Evolutionary conservation across 2,888 invertebrate species (phyloP).

Genomic region (Habrosyne pyritoides): DNA sequence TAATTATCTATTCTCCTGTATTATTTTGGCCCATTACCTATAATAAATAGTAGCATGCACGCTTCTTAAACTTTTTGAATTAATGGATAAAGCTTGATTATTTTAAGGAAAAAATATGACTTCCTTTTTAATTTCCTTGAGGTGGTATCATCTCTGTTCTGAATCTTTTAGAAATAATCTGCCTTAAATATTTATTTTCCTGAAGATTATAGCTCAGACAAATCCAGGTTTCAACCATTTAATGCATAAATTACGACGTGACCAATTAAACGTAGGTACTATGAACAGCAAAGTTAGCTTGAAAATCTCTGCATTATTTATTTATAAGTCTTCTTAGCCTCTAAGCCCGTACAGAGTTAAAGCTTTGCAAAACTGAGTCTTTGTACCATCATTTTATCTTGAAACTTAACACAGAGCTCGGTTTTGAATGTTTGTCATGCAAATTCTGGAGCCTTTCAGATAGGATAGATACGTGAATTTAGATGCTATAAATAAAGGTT

Average conservation of each 20-base stretch:
- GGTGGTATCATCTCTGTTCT: too few relatives aligned
- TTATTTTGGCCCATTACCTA: too few relatives aligned
- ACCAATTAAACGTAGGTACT: background rate
- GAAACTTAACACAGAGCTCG: conserved; percentile 20
- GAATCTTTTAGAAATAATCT: background rate
- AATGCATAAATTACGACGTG: background rate
- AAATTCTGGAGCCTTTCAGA: conserved; percentile 40
- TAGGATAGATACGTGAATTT: conserved; percentile 45
- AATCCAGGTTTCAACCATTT: background rate
- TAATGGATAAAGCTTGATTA: too few relatives aligned
- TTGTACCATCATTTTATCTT: conserved; percentile 1
- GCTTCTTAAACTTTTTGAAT: too few relatives aligned
- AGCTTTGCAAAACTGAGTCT: background rate
- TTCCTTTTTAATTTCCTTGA: too few relatives aligned
- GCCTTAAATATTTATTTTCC: background rate
- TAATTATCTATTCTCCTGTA: too few relatives aligned
- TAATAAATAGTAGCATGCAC: too few relatives aligned
- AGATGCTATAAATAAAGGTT: conserved; percentile 29
- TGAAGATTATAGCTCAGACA: too few relatives aligned
- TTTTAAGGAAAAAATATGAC: too few relatives aligned
- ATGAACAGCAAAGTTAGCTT: background rate
- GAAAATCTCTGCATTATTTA: background rate
- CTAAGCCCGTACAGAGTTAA: background rate
- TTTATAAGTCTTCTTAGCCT: background rate
- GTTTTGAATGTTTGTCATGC: conserved; percentile 54